phyloP scores from a whole-genome alignment of 2,888 invertebrate species.

The Malthinus flaveolus region DNA sequence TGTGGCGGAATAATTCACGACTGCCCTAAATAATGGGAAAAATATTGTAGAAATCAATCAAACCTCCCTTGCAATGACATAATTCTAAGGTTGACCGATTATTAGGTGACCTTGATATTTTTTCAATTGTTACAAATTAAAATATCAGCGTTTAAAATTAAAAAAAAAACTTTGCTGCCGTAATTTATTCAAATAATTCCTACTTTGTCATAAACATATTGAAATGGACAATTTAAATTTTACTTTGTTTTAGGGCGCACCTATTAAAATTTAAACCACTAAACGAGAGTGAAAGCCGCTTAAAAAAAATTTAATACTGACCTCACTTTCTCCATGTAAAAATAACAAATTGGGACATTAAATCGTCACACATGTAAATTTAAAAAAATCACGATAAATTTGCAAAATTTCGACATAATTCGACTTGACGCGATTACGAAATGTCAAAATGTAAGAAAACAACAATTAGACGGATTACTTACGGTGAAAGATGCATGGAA shows the following conservation, averaged over 20 bases:
- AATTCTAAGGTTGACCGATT: constrained; percentile 19
- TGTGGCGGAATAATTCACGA: too few species aligned
- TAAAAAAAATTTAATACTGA: constrained; percentile 20
- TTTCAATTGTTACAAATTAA: constrained; percentile 1
- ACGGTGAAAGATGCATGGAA: constrained; percentile 16
- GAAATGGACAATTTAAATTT: not conserved
- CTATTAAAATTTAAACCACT: constrained; percentile 9
- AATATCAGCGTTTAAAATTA: too few species aligned
- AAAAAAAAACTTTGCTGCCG: too few species aligned
- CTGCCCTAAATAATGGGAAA: too few species aligned
- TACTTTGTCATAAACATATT: not conserved
- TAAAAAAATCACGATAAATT: constrained; percentile 10
- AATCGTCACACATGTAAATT: not conserved
- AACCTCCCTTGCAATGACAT: constrained; percentile 23
- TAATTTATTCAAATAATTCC: too few species aligned
- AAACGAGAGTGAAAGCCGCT: constrained; percentile 20
- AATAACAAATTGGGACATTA: not conserved
- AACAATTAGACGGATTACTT: constrained; percentile 16
- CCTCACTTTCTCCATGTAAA: constrained; percentile 12
- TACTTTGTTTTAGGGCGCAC: constrained; percentile 12
- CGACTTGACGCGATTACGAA: constrained; percentile 20
- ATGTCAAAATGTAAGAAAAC: constrained; percentile 31
- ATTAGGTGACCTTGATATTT: constrained; percentile 24
- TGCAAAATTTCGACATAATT: constrained; percentile 3
- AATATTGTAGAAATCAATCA: constrained; percentile 12